These are phyloP conservation scores for Neotoxoptera formosana DNA, from an alignment of 1,140 invertebrate genomes.

Conservation along the genomic window DNA sequence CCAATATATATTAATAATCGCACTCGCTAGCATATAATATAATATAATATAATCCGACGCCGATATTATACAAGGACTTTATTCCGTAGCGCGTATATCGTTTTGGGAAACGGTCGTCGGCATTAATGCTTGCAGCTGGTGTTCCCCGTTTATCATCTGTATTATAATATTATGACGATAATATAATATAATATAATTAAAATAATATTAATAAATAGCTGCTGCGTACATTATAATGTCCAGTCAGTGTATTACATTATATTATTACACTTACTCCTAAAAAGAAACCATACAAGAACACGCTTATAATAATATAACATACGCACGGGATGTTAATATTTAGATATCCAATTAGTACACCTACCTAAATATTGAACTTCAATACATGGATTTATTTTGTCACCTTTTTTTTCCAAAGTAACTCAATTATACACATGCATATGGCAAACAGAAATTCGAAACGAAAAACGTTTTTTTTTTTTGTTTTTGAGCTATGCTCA, in stretches of 20 bases:
- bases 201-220: neutral
- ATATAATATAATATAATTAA: too few relatives aligned
- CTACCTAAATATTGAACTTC: neutral
- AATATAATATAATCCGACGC: neutral
- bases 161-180: too few relatives aligned
- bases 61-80: neutral
- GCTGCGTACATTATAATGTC: neutral
- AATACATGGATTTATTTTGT: constrained; percentile 11
- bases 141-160: neutral
- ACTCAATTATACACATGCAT: neutral
- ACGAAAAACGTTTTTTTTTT: neutral
- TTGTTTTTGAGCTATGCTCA: neutral
- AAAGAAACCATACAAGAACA: neutral
- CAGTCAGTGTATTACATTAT: neutral
- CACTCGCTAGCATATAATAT: neutral
- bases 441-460: neutral
- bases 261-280: neutral
- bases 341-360: neutral
- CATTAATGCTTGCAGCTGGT: neutral
- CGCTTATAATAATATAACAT: neutral
- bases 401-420: neutral
- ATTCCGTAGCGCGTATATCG: neutral
- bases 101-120: neutral
- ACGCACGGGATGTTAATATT: neutral
- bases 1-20: too few relatives aligned